Base-by-base conservation (phyloP, 2,797 vertebrate species). In the Chelon labrosus region DNA sequence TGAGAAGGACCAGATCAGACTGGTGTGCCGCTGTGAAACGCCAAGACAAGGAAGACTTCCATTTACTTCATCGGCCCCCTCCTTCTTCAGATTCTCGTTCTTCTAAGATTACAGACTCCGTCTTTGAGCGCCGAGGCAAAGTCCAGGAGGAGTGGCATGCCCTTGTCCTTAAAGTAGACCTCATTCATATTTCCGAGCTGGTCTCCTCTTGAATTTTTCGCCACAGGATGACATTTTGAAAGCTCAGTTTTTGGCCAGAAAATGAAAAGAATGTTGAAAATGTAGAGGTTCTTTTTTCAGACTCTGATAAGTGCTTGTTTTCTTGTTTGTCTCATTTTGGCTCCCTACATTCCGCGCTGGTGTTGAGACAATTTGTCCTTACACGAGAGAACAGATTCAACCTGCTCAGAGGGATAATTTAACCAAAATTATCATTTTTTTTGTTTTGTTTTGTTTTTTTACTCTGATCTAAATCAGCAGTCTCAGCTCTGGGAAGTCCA, bases 251-350 rank as follows among this genome's bases (percentile, higher is more conserved):
- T 94, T 86, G 90, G 88, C 85, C 66, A 39, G 67, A 84, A 92
- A 87, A 89, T 87, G 88, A 85, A 59, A 93, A 89, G 93, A 95
- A 94, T 94, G 90, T 74, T 82, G 74, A 85, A 89, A 88, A 92
- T 88, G 82, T 75, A 50, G 69, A 81, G 71, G 74, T 86, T 88
- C 82, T 80, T 82, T 89, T 92, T 91, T 88, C 74, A 82, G 85
- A 87, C 59, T n/a, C 80, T 89, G 89, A 92, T 93, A 92, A 90
- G 82, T 92, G 82, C 78, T 82, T 88, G 87, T 87, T 91, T 90
- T 90, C 77, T 83, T 85, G 82, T 91, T 89, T 88, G 78, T 72
- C 69, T 76, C 68, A 71, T 79, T 83, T 73, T 84, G 89, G 85
- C 83, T 76, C 53, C 42, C 49, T 51, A 54, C 85, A 89, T 92